These are phyloP conservation scores for Leucoptera coffeella DNA, from an alignment of 2,888 invertebrate species.

Conservation along the genomic window DNA sequence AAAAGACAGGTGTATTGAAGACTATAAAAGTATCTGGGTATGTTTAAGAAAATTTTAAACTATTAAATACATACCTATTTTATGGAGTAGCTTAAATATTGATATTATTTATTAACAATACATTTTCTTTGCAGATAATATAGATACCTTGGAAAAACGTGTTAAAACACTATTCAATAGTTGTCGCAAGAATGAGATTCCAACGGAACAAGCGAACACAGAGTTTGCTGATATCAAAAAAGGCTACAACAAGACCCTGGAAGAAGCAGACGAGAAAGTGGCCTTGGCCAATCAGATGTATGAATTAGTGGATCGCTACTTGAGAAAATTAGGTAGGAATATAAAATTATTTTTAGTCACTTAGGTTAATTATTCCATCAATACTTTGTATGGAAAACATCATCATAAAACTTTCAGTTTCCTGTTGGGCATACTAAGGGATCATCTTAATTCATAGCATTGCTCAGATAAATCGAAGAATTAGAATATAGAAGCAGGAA, in stretches of 20 bases:
- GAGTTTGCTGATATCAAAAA: slow-evolving; percentile 79
- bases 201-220: slow-evolving; percentile 66
- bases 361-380: too few species aligned
- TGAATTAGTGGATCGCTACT: slow-evolving; percentile 89
- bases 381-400: too few species aligned
- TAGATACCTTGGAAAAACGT: slow-evolving; percentile 88
- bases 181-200: slow-evolving; percentile 69
- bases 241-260: slow-evolving; percentile 86
- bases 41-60: background rate
- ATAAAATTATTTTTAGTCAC: background rate
- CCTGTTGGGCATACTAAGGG: too few species aligned
- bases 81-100: too few species aligned
- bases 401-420: too few species aligned
- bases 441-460: too few species aligned
- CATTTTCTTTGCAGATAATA: slow-evolving; percentile 60
- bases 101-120: too few species aligned
- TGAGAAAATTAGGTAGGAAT: slow-evolving; percentile 71
- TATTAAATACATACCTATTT: too few species aligned
- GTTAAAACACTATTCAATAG: slow-evolving; percentile 82
- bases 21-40: too few species aligned
- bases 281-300: slow-evolving; percentile 90
- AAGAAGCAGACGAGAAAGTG: slow-evolving; percentile 96
- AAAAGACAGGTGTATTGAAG: too few species aligned
- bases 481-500: too few species aligned
- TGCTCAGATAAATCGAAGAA: too few species aligned